Evolutionary conservation across 2,113 vertebrate species (phyloP).

Genomic region (Urocolius indicus): DNA sequence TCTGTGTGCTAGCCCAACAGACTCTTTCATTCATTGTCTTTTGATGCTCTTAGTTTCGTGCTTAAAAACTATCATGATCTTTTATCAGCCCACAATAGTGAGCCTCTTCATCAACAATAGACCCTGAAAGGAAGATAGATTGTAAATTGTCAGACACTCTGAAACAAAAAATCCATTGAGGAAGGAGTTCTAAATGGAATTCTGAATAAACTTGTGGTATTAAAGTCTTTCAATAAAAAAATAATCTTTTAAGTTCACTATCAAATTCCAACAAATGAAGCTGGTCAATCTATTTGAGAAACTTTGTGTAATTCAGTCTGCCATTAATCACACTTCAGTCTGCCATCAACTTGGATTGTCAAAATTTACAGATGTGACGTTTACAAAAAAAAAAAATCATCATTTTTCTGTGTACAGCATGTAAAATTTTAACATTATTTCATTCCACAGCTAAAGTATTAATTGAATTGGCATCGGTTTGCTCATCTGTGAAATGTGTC

Average conservation of each 20-base stretch:
- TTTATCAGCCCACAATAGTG: neutral
- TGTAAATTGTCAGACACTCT: neutral
- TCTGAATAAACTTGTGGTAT: too few species aligned
- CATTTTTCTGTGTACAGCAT: neutral
- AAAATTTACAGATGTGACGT: neutral
- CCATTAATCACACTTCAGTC: neutral
- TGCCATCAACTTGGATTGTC: neutral
- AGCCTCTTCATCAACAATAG: conserved; percentile 39
- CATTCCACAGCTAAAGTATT: neutral
- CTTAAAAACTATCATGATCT: conserved; percentile 7
- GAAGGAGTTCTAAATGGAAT: conserved; percentile 45
- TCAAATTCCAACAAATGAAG: conserved; percentile 44
- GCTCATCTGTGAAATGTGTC: neutral
- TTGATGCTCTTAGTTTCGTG: neutral
- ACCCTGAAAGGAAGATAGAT: conserved; percentile 43
- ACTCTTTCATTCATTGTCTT: neutral
- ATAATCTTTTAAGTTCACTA: conserved; percentile 13
- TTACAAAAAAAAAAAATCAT: neutral
- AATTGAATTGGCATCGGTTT: conserved; percentile 1
- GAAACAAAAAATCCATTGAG: conserved; percentile 26
- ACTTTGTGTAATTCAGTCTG: conserved; percentile 50
- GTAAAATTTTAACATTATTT: neutral
- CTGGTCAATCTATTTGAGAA: conserved; percentile 40
- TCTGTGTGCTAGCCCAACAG: neutral
- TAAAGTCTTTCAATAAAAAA: conserved; percentile 57